These are phyloP conservation scores for Chironomus tentans DNA, from an alignment of 2,888 invertebrate genomes.

Conservation along the genomic window DNA sequence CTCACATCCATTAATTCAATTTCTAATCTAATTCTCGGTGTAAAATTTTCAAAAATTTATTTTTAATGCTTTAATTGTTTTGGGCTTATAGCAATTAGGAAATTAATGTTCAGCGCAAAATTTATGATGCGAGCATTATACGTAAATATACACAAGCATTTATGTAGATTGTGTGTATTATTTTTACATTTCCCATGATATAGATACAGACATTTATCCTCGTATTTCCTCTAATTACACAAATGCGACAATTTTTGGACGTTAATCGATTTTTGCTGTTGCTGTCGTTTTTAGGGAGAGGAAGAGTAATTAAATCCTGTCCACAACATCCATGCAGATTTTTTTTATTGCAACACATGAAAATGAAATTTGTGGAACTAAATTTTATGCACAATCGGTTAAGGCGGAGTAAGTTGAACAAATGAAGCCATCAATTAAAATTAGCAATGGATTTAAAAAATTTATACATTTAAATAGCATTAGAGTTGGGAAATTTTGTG, in stretches of 20 bases:
- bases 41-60: background rate
- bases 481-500: background rate
- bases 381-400: background rate
- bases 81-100: constrained; percentile 3
- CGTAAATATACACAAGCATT: too few relatives aligned
- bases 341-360: too few relatives aligned
- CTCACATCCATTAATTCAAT: background rate
- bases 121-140: background rate
- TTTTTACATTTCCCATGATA: too few relatives aligned
- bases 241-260: background rate
- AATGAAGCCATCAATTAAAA: background rate
- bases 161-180: too few relatives aligned
- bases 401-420: background rate
- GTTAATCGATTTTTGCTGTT: constrained; percentile 16
- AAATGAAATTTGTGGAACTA: too few relatives aligned
- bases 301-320: constrained; percentile 9
- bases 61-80: constrained; percentile 15
- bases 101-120: background rate
- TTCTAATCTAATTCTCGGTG: background rate
- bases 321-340: background rate
- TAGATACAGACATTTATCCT: too few relatives aligned
- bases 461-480: background rate
- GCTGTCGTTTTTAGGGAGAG: background rate
- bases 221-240: background rate
- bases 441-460: background rate